These are phyloP conservation scores for Cyclina sinensis DNA, from an alignment of 1,140 invertebrate species.

Conservation along the genomic window DNA sequence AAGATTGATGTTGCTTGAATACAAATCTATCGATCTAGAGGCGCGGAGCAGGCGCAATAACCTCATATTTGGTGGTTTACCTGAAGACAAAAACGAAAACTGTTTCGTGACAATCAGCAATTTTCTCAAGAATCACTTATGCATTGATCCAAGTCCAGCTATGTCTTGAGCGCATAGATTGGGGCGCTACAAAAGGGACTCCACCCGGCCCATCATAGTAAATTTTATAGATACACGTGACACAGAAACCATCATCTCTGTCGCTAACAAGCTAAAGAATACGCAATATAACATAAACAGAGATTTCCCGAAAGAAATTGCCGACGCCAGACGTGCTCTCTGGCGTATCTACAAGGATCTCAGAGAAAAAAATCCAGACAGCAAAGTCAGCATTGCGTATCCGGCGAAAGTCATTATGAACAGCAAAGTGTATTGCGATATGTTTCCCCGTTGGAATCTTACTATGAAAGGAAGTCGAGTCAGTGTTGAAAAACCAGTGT, in stretches of 20 bases:
- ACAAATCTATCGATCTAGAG: constrained; percentile 32
- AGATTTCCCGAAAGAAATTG: neutral
- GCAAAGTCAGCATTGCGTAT: constrained; percentile 2
- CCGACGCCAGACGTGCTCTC: neutral
- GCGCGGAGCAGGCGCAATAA: constrained; percentile 37
- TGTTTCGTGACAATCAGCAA: neutral
- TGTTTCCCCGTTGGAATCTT: constrained; percentile 33
- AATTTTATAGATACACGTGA: neutral
- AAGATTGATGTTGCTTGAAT: constrained; percentile 1
- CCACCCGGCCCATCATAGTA: constrained; percentile 7
- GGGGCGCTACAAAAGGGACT: neutral
- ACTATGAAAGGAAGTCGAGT: neutral
- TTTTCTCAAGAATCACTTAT: neutral
- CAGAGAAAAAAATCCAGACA: neutral
- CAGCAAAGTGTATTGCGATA: neutral
- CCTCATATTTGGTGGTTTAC: constrained; percentile 16
- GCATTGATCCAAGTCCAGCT: neutral
- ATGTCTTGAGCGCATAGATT: constrained; percentile 21
- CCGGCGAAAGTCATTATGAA: constrained; percentile 31
- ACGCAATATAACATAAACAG: constrained; percentile 33
- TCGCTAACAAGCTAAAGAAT: neutral
- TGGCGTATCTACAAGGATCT: constrained; percentile 31
- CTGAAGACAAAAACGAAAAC: neutral
- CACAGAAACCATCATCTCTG: neutral
- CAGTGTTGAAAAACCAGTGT: too few species aligned